Conservation (phyloP, 1,140 invertebrate species). For the Pentalonia nigronervosa region DNA sequence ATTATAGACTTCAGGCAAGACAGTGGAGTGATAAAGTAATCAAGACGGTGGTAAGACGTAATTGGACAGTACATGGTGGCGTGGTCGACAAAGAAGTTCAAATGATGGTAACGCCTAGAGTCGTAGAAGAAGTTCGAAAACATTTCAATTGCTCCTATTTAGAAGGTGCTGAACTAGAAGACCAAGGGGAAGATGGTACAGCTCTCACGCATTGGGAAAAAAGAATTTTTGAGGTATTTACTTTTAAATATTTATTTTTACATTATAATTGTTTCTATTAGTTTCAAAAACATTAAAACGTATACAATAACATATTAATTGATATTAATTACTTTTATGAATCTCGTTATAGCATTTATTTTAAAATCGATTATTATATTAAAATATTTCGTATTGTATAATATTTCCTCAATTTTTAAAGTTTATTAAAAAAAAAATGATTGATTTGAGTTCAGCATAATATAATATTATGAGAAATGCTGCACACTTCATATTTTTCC, state of each 20-base stretch:
- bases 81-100: slow-evolving; percentile 78
- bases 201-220: slow-evolving; percentile 99
- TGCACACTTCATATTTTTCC: not conserved
- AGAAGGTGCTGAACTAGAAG: slow-evolving; percentile 97
- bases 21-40: slow-evolving; percentile 94
- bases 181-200: slow-evolving; percentile 97
- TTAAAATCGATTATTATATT: not conserved
- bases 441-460: not conserved
- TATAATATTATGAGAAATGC: not conserved
- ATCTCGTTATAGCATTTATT: not conserved
- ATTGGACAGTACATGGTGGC: slow-evolving; percentile 87
- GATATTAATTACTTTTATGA: not conserved
- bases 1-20: slow-evolving; percentile 80
- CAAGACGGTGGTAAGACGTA: slow-evolving; percentile 75
- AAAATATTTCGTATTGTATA: not conserved
- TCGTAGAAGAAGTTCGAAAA: slow-evolving; percentile 81
- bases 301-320: not conserved
- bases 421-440: not conserved
- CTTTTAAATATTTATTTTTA: not conserved
- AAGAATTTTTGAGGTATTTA: slow-evolving; percentile 87
- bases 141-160: slow-evolving; percentile 91
- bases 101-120: slow-evolving; percentile 92
- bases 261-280: not conserved
- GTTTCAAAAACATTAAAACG: not conserved
- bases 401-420: not conserved